A percentile compares a stretch with the other conserved stretches of the same genome.
These are phyloP conservation scores for Drosophila pandora DNA, from an alignment of 1,140 invertebrate genomes.

Conservation along the genomic window DNA sequence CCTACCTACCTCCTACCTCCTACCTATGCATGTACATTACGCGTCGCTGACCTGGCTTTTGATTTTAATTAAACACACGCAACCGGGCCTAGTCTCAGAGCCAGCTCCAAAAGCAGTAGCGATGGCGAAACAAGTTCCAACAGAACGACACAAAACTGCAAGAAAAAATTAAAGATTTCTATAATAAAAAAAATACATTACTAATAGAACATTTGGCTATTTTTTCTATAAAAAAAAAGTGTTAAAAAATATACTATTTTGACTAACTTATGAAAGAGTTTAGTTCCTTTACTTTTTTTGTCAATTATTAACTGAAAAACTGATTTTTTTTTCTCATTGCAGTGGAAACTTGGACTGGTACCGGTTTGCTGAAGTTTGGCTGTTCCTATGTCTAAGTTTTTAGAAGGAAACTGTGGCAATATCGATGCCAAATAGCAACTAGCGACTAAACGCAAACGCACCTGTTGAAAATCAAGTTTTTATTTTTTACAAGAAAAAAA, in stretches of 20 bases:
- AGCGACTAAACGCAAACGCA: not conserved
- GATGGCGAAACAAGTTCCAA: slow-evolving; percentile 62
- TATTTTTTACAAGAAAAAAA: not conserved
- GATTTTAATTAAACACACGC: slow-evolving; percentile 79
- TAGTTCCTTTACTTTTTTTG: not conserved
- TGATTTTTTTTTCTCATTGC: not conserved
- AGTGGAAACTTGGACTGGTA: not conserved
- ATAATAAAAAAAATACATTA: too few relatives aligned
- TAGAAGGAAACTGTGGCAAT: not conserved
- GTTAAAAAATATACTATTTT: too few relatives aligned
- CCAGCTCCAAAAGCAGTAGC: slow-evolving; percentile 35
- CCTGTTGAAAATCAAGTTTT: not conserved
- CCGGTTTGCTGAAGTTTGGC: not conserved
- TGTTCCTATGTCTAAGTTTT: not conserved
- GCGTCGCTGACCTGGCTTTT: slow-evolving; percentile 60
- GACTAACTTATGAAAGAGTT: too few relatives aligned
- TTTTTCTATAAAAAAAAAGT: too few relatives aligned
- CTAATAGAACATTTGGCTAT: too few relatives aligned
- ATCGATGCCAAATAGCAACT: not conserved
- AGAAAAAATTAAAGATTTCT: not conserved
- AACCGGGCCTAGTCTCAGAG: slow-evolving; percentile 30
- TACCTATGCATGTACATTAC: slow-evolving; percentile 24
- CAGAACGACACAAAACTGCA: slow-evolving; percentile 36
- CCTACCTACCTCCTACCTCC: not conserved
- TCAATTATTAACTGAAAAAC: not conserved